A percentile compares a stretch with the other conserved stretches of the same genome.
These are phyloP conservation scores for Rhynchopsitta pachyrhyncha DNA, from an alignment of 2,113 vertebrate genomes.

Conservation along the genomic window DNA sequence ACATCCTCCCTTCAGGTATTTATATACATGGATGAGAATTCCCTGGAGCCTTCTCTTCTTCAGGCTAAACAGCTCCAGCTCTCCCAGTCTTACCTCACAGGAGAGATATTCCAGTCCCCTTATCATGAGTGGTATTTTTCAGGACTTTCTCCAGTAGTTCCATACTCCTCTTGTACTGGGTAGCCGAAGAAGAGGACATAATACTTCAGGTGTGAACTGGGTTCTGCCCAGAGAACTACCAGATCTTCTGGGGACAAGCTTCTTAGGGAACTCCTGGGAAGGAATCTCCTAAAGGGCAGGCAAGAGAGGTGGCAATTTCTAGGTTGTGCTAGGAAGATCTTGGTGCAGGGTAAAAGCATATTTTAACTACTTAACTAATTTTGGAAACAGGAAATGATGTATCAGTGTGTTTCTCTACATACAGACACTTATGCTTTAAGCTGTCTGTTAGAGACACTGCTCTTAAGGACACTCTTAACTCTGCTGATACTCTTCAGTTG, in stretches of 20 bases:
- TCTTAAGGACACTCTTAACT: neutral
- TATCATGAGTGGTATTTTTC: neutral
- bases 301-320: neutral
- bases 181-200: neutral
- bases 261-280: neutral
- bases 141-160: neutral
- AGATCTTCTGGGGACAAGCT: neutral
- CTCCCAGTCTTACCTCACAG: neutral
- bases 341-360: neutral
- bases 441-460: neutral
- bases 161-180: neutral
- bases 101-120: neutral
- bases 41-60: neutral
- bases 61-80: neutral
- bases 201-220: neutral
- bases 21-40: neutral
- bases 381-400: neutral
- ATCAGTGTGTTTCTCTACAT: neutral
- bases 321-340: neutral
- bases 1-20: neutral
- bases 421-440: neutral
- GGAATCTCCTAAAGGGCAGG: neutral
- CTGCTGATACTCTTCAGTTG: neutral
- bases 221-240: neutral
- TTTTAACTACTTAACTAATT: neutral